These are phyloP conservation scores for Ceryle rudis DNA, from an alignment of 2,797 vertebrate species.

Conservation along the genomic window DNA sequence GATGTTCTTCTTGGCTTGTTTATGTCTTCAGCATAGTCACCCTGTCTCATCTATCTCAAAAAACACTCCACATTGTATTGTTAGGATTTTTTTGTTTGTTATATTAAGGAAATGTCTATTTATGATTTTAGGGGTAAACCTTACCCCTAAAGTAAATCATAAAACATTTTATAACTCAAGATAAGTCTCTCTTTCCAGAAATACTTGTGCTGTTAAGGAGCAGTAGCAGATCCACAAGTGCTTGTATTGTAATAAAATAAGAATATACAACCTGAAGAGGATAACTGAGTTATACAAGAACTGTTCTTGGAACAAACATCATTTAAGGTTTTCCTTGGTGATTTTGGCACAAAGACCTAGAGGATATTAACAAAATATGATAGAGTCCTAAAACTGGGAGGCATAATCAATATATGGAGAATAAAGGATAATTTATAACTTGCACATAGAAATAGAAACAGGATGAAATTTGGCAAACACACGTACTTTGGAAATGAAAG, in stretches of 20 bases:
- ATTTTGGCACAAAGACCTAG: background rate
- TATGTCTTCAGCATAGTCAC: background rate
- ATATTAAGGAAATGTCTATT: background rate
- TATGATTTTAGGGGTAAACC: background rate
- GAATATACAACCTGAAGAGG: background rate
- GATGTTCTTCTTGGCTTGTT: background rate
- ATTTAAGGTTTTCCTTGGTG: background rate
- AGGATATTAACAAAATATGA: background rate
- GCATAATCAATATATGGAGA: background rate
- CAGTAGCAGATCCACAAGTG: background rate
- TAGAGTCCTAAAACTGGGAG: background rate
- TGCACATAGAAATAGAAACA: background rate
- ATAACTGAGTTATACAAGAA: background rate
- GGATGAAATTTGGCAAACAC: background rate
- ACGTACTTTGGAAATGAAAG: background rate
- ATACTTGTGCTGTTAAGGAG: background rate
- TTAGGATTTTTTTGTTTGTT: background rate
- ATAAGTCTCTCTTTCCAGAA: background rate
- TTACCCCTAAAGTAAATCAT: background rate
- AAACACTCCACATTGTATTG: accelerated
- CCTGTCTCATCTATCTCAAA: background rate
- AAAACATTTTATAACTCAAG: background rate
- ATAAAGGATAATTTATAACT: background rate
- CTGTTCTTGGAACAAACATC: background rate
- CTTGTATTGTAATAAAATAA: background rate